Evolutionary conservation across 2,797 vertebrate species (phyloP).

Genomic region (Spinus pinus): DNA sequence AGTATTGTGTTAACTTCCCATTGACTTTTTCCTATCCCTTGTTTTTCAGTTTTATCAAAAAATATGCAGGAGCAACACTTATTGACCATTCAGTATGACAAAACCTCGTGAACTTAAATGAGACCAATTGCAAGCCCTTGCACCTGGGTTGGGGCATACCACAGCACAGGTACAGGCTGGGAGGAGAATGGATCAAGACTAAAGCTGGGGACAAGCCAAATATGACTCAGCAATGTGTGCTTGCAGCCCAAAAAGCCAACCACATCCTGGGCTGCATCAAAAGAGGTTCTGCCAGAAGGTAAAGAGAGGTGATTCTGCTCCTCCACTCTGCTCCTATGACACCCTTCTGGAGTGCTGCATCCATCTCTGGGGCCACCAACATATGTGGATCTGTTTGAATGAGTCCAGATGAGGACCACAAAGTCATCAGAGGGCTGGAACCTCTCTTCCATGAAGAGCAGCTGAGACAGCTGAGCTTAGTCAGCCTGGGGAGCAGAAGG

Average conservation of each 20-base stretch:
- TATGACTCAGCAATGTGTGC: background rate
- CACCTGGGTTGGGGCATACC: too few relatives aligned
- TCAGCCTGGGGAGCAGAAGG: background rate
- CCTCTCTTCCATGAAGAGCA: background rate
- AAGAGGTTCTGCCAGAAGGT: background rate
- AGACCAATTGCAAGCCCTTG: background rate
- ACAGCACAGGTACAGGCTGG: background rate
- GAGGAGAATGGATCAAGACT: background rate
- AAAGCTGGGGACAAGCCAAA: background rate
- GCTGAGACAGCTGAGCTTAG: background rate
- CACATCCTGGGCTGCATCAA: background rate
- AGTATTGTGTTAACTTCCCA: accelerated
- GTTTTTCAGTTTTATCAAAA: background rate
- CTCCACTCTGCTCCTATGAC: background rate
- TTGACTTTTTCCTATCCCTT: background rate
- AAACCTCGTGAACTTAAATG: background rate
- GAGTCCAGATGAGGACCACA: background rate
- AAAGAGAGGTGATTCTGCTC: background rate
- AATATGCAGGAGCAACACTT: background rate
- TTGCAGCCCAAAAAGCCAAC: background rate
- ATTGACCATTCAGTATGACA: background rate
- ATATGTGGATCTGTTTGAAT: background rate
- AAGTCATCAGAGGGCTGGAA: background rate
- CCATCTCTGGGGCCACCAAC: background rate
- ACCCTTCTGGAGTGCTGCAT: background rate